These are phyloP conservation scores for Drosophila sulfurigaster DNA, from an alignment of 1,140 invertebrate genomes.

Conservation along the genomic window DNA sequence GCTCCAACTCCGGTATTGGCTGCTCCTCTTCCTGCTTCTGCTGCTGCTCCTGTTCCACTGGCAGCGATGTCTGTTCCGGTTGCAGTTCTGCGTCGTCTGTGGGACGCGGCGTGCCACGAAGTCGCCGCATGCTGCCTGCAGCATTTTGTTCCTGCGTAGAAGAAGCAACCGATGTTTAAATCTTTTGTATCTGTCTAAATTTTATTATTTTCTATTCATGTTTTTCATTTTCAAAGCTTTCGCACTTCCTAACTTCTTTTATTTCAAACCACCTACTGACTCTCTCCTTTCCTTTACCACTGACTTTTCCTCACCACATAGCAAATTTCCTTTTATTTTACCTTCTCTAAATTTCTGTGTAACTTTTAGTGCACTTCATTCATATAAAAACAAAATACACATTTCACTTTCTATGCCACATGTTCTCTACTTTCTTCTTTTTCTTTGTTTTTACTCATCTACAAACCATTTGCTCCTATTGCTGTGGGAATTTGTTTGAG, in stretches of 20 bases:
- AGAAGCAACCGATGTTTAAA: background rate
- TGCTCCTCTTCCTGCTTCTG: background rate
- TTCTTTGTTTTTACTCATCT: background rate
- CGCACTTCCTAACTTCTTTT: too few relatives aligned
- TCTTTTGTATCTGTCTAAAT: too few relatives aligned
- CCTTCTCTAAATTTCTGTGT: too few relatives aligned
- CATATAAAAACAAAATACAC: background rate
- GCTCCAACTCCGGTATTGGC: background rate
- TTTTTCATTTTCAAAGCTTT: too few relatives aligned
- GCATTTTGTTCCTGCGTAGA: conserved; percentile 58
- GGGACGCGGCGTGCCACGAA: conserved; percentile 69
- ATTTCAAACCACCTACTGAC: too few relatives aligned
- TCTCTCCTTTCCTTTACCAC: too few relatives aligned
- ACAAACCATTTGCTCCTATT: background rate
- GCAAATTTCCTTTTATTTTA: too few relatives aligned
- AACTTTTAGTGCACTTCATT: too few relatives aligned
- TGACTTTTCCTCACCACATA: too few relatives aligned
- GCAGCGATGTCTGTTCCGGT: background rate
- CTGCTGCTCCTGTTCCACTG: conserved; percentile 7
- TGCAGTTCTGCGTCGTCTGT: conserved; percentile 38
- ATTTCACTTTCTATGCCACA: background rate
- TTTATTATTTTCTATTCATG: too few relatives aligned
- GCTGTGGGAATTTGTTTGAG: too few relatives aligned
- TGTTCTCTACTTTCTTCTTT: too few relatives aligned
- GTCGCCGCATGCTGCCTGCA: conserved; percentile 55